A percentile compares a stretch with the other conserved stretches of the same genome.
These are phyloP conservation scores for Progne subis DNA, from an alignment of 2,113 vertebrate genomes.

Conservation along the genomic window DNA sequence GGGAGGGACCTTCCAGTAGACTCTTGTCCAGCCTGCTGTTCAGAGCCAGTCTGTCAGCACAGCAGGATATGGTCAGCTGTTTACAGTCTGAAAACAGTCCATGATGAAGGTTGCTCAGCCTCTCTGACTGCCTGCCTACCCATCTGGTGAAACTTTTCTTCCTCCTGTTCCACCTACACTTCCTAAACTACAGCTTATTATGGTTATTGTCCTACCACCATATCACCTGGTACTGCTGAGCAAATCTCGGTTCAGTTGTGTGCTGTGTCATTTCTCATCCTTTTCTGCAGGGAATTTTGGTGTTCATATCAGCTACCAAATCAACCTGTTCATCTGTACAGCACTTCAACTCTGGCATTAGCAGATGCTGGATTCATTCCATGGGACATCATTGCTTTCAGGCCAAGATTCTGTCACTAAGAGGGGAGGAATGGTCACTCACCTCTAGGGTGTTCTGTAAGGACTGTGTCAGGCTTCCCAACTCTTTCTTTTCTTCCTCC, in stretches of 20 bases:
- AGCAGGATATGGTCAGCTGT: neutral
- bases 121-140: neutral
- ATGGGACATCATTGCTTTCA: neutral
- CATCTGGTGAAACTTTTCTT: neutral
- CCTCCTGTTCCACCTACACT: neutral
- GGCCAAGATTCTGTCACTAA: neutral
- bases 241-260: neutral
- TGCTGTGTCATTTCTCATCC: neutral
- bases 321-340: neutral
- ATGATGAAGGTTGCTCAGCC: neutral
- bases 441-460: slow-evolving; percentile 93
- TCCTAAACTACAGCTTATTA: neutral
- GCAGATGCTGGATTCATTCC: neutral
- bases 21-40: neutral
- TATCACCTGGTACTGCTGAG: neutral
- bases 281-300: neutral
- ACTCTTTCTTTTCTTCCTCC: slow-evolving; percentile 89
- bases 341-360: neutral
- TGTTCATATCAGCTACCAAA: neutral
- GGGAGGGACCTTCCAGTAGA: neutral
- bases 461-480: slow-evolving; percentile 81
- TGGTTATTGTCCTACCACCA: neutral
- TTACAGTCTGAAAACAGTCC: neutral
- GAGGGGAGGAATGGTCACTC: neutral
- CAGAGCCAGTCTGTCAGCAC: neutral